Evolutionary conservation across 2,113 vertebrate species (phyloP), one percentile per base, ranked within the genome.

Genomic region (Phrynosoma blainvillii): DNA sequence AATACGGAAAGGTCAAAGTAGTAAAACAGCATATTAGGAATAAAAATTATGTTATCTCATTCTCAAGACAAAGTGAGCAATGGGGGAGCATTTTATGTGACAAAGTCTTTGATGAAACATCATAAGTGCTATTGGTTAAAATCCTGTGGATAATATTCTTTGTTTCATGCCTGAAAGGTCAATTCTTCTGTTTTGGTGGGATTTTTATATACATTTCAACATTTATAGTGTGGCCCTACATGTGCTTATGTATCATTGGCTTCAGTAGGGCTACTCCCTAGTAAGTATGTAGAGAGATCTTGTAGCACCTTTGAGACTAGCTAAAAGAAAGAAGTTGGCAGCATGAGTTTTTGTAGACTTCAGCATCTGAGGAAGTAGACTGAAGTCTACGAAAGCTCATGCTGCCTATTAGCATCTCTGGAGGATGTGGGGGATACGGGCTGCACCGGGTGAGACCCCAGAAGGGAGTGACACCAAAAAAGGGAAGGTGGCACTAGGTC

Each of bases 1-100:
- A 94, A 94, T 93, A 89, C 4, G 75, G 79, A 94, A 94, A 78
- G 62, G 68, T 76, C 95, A 92, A 87, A 89, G 13, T 91, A 94
- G 84, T 85, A 94, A 95, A 94, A 78, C 12, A 93, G 13, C 89
- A 88, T 86, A 91, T 89, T 91, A 94, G 32, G 70, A 59, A 47
- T 81, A 86, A 93, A 95, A 94, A 79, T 85, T 59, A 18, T 92
- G 27, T 59, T 89, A 65, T 66, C 23, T 93, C 83, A 81, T 77
- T 94, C 30, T 83, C 11, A 92, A 76, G 81, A 52, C 89, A 90
- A 84, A 0, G 9, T 85, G 62, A 70, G 6, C 75, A 93, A 86
- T 25, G 59, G 32, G 62, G 10, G 2, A 88, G 68, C 88, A 12
- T 7, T 2, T 36, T 87, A 79, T 75, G 84, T 23, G 71, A 79